These are phyloP conservation scores for Todus mexicanus DNA, from an alignment of 2,797 vertebrate genomes.

Conservation along the genomic window DNA sequence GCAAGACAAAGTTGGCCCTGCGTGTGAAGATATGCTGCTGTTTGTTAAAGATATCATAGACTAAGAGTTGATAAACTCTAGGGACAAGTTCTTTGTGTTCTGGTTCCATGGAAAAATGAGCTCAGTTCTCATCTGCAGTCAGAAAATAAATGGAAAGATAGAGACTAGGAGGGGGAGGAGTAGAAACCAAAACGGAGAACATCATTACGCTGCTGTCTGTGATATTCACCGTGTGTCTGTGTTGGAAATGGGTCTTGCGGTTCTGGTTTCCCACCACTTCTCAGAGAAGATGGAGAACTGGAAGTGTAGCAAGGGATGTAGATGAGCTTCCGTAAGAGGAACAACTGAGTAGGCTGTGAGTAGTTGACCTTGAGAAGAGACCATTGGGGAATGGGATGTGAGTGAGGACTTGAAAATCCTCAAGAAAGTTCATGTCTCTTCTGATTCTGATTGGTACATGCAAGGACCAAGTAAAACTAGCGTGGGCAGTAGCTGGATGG, in stretches of 20 bases:
- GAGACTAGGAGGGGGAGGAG: background rate
- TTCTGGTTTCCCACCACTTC: background rate
- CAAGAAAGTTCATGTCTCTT: background rate
- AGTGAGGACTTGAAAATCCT: background rate
- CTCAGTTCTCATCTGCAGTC: background rate
- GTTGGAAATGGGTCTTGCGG: background rate
- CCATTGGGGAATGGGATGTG: background rate
- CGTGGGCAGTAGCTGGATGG: background rate
- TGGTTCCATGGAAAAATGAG: background rate
- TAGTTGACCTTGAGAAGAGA: background rate
- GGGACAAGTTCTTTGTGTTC: background rate
- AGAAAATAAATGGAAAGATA: background rate
- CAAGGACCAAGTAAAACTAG: background rate
- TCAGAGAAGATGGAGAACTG: background rate
- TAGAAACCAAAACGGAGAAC: background rate
- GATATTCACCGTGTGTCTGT: background rate
- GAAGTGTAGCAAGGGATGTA: background rate
- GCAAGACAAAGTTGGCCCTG: background rate
- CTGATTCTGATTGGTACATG: background rate
- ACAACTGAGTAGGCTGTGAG: background rate
- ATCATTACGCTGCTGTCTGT: background rate
- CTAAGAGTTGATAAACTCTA: background rate
- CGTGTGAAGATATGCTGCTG: background rate
- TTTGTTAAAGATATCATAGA: background rate
- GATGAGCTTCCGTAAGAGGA: background rate